Conservation (phyloP, 2,113 vertebrate species). For the Harpagus bidentatus region DNA sequence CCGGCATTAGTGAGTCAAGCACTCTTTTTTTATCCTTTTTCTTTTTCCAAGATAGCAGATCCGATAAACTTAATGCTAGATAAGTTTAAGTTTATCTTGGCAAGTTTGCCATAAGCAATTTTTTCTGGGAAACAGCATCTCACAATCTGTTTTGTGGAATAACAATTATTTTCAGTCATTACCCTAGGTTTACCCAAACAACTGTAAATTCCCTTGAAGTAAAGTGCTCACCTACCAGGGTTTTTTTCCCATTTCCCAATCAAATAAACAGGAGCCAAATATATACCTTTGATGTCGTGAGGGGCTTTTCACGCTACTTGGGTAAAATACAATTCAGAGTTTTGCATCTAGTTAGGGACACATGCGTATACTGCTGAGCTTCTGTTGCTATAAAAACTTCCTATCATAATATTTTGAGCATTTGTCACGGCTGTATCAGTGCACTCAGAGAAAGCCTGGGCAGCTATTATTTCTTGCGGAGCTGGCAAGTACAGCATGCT, state of each 20-base stretch:
- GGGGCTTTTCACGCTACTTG: not conserved
- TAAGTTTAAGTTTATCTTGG: not conserved
- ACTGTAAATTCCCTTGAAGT: not conserved
- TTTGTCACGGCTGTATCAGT: not conserved
- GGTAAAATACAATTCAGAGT: not conserved
- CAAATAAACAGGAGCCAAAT: not conserved
- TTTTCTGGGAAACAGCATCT: not conserved
- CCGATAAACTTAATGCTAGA: not conserved
- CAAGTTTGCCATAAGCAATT: not conserved
- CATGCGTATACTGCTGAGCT: not conserved
- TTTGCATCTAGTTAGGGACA: not conserved
- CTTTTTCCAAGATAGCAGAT: not conserved
- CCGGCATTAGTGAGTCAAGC: not conserved
- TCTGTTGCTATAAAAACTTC: not conserved
- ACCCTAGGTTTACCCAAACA: not conserved
- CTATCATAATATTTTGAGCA: not conserved
- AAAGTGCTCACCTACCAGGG: not conserved
- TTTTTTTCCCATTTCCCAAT: not conserved
- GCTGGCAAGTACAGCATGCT: not conserved
- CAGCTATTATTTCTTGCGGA: not conserved
- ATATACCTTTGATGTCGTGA: not conserved
- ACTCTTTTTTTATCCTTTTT: accelerated
- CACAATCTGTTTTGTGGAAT: not conserved
- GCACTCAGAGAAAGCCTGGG: not conserved
- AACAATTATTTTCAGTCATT: not conserved